Conservation (phyloP, 2,113 vertebrate species). For the Fulica atra region DNA sequence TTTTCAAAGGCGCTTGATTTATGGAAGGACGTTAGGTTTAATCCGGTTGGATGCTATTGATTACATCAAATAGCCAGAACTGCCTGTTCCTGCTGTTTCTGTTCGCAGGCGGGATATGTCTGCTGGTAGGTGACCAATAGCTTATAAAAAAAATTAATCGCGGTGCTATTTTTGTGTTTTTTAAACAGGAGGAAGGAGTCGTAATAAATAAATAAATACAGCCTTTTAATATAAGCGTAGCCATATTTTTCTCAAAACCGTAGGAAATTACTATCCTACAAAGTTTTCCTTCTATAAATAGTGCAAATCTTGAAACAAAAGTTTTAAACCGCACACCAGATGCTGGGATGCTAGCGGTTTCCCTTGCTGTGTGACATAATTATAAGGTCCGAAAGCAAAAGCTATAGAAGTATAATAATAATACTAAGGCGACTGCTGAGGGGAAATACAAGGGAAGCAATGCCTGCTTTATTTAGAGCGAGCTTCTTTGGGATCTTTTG, state of each 20-base stretch:
- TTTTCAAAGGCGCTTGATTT: conserved; percentile 61
- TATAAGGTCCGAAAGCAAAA: conserved; percentile 79
- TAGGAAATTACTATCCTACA: conserved; percentile 84
- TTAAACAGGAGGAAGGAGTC: not conserved
- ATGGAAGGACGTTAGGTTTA: conserved; percentile 52
- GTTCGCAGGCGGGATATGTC: conserved; percentile 14
- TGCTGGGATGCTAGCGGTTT: conserved; percentile 82
- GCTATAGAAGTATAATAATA: conserved; percentile 72
- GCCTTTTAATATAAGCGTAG: conserved; percentile 72
- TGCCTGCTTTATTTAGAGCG: conserved; percentile 58
- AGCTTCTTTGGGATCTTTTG: not conserved
- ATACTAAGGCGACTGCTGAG: conserved; percentile 68
- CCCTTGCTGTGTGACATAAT: conserved; percentile 86
- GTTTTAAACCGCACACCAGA: conserved; percentile 84
- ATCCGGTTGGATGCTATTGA: conserved; percentile 55
- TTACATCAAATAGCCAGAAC: conserved; percentile 38
- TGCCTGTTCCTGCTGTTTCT: not conserved
- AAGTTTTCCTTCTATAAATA: conserved; percentile 84
- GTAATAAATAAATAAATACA: conserved; percentile 69
- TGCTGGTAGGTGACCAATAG: conserved; percentile 13
- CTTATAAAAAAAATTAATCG: not conserved
- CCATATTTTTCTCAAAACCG: conserved; percentile 75
- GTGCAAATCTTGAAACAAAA: conserved; percentile 84
- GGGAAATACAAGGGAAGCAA: conserved; percentile 62
- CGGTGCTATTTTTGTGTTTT: not conserved